Evolutionary conservation across 2,888 invertebrate genomes (phyloP).

Genomic region (Noctua janthina): DNA sequence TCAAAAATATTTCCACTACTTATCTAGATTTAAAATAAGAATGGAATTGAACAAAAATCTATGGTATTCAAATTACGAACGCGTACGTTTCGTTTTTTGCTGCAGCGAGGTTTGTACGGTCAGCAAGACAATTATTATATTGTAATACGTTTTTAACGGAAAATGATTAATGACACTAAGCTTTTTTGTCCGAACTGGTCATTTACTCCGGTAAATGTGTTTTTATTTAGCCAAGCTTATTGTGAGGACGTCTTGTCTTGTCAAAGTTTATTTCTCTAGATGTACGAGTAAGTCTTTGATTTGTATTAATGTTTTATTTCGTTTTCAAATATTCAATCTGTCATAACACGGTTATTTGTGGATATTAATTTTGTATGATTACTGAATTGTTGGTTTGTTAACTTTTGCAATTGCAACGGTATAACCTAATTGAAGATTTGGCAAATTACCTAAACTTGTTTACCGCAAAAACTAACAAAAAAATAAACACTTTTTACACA

Average conservation of each 20-base stretch:
- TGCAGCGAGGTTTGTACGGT: slow-evolving; percentile 29
- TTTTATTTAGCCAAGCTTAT: slow-evolving; percentile 48
- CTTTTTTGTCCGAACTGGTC: slow-evolving; percentile 51
- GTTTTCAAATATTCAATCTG: slow-evolving; percentile 43
- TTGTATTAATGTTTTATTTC: slow-evolving; percentile 24
- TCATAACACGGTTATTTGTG: slow-evolving; percentile 34
- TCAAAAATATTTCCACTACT: slow-evolving; percentile 5
- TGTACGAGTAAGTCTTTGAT: slow-evolving; percentile 23
- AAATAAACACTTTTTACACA: slow-evolving; percentile 5
- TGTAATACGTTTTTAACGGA: slow-evolving; percentile 51
- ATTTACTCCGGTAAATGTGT: slow-evolving; percentile 57
- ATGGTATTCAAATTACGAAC: slow-evolving; percentile 51
- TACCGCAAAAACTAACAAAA: slow-evolving; percentile 22
- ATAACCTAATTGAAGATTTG: slow-evolving; percentile 11
- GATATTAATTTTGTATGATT: slow-evolving; percentile 35
- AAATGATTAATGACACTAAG: slow-evolving; percentile 63
- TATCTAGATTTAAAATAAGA: slow-evolving; percentile 50
- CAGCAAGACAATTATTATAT: slow-evolving; percentile 58
- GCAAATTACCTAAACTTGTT: slow-evolving; percentile 33
- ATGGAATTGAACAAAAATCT: slow-evolving; percentile 39
- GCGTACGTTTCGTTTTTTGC: slow-evolving; percentile 39
- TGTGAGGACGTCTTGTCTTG: slow-evolving; percentile 47
- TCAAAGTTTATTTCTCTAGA: slow-evolving; percentile 41
- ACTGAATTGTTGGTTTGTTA: slow-evolving; percentile 14
- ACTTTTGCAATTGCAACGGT: slow-evolving; percentile 16